Conservation (phyloP, 2,113 vertebrate genomes). For the Thalassarche chlororhynchos region DNA sequence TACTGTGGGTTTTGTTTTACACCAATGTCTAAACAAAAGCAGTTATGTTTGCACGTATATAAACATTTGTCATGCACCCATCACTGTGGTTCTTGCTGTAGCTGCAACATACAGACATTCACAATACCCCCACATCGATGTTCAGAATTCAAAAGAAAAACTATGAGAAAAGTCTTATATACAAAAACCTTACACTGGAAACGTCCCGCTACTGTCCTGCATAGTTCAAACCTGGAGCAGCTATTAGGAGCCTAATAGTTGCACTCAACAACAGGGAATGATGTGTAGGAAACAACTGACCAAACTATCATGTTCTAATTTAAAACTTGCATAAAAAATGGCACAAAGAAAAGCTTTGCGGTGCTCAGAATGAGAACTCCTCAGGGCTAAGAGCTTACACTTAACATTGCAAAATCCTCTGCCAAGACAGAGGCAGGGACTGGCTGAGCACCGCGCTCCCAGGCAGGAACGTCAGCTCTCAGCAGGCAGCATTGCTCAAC, state of each 20-base stretch:
- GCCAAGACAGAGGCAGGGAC: neutral
- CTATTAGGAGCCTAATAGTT: neutral
- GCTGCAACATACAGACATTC: neutral
- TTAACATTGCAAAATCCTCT: neutral
- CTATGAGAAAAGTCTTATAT: neutral
- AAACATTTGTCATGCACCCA: neutral
- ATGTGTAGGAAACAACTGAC: neutral
- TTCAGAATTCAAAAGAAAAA: neutral
- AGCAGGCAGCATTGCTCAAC: neutral
- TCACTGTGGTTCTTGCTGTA: neutral
- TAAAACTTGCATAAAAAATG: neutral
- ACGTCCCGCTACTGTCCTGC: neutral
- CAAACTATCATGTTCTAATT: neutral
- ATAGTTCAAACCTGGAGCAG: neutral
- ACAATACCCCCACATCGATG: neutral
- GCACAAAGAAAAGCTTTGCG: neutral
- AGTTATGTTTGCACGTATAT: fast-evolving
- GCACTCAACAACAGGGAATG: neutral
- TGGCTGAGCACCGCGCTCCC: fast-evolving
- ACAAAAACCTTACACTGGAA: neutral
- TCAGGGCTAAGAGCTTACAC: neutral
- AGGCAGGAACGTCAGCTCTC: neutral
- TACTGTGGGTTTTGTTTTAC: neutral
- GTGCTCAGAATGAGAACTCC: neutral
- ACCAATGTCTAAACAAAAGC: neutral